phyloP scores from a whole-genome alignment of 2,797 vertebrate species.

The Tenualosa ilisha region DNA sequence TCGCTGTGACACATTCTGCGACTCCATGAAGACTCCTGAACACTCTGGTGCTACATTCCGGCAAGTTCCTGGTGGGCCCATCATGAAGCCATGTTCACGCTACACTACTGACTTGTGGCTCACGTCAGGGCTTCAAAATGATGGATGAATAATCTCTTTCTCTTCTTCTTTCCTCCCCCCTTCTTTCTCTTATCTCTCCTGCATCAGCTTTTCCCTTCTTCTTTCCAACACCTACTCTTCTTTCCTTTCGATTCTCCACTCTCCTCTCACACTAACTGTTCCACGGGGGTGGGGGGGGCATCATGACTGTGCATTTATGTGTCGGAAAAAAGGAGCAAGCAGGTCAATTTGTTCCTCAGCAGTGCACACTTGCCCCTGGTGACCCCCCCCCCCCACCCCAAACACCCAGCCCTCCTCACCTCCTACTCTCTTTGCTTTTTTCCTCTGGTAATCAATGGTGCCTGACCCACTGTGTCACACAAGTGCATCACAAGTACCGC shows the following conservation, averaged over 20 bases:
- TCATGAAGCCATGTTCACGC: conserved; percentile 59
- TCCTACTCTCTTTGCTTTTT: background rate
- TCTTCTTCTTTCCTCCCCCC: background rate
- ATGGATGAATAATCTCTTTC: conserved; percentile 54
- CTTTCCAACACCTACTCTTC: background rate
- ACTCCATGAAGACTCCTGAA: conserved; percentile 54
- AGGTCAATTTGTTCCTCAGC: conserved; percentile 49
- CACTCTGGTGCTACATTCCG: conserved; percentile 65
- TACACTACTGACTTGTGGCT: conserved; percentile 55
- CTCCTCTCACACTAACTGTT: conserved; percentile 49
- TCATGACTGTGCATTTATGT: conserved; percentile 53
- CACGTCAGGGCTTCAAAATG: conserved; percentile 55
- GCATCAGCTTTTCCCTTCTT: background rate
- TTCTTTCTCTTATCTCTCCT: background rate
- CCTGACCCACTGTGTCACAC: conserved; percentile 54
- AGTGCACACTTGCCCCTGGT: conserved; percentile 42
- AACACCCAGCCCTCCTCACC: background rate
- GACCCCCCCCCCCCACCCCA: conserved; percentile 48
- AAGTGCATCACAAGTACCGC: conserved; percentile 28
- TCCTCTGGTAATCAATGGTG: conserved; percentile 52
- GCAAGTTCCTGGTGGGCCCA: conserved; percentile 59
- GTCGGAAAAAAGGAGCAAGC: conserved; percentile 31
- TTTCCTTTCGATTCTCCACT: conserved; percentile 40
- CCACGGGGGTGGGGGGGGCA: background rate
- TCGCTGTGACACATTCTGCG: conserved; percentile 56